phyloP scores from a whole-genome alignment of 2,797 vertebrate species.

The Lophotriccus pileatus region DNA sequence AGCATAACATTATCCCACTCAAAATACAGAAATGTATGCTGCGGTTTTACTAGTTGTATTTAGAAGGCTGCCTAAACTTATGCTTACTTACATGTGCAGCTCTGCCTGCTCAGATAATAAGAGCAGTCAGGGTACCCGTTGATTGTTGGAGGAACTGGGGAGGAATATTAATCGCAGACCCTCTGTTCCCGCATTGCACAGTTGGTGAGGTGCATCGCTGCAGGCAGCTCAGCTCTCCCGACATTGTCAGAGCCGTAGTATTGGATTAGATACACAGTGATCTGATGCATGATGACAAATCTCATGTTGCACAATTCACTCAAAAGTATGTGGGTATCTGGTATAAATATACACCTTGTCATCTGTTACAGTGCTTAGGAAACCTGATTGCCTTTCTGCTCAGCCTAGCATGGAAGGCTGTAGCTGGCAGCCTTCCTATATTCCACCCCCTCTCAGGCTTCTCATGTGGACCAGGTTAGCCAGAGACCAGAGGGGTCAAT shows the following conservation, averaged over 20 bases:
- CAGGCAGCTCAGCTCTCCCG: not conserved
- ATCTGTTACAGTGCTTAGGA: constrained; percentile 47
- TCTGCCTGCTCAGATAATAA: constrained; percentile 7
- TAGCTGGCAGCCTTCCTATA: not conserved
- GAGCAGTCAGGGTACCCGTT: not conserved
- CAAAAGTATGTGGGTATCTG: constrained; percentile 37
- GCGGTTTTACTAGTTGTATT: not conserved
- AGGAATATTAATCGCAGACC: constrained; percentile 24
- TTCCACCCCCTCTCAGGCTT: not conserved
- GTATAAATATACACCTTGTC: constrained; percentile 64
- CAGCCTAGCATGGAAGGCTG: constrained; percentile 13
- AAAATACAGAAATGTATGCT: not conserved
- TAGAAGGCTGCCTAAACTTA: constrained; percentile 18
- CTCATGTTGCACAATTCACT: constrained; percentile 36
- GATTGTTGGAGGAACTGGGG: not conserved
- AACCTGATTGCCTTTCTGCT: constrained; percentile 43
- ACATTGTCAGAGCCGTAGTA: not conserved
- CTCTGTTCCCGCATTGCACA: not conserved
- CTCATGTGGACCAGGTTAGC: not conserved
- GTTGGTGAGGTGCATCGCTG: not conserved
- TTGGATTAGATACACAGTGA: not conserved
- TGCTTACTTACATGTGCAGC: constrained; percentile 6
- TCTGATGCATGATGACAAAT: constrained; percentile 18
- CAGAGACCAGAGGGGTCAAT: not conserved
- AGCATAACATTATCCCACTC: not conserved